Evolutionary conservation across 2,888 invertebrate genomes (phyloP).

Genomic region (Andrena haemorrhoa): DNA sequence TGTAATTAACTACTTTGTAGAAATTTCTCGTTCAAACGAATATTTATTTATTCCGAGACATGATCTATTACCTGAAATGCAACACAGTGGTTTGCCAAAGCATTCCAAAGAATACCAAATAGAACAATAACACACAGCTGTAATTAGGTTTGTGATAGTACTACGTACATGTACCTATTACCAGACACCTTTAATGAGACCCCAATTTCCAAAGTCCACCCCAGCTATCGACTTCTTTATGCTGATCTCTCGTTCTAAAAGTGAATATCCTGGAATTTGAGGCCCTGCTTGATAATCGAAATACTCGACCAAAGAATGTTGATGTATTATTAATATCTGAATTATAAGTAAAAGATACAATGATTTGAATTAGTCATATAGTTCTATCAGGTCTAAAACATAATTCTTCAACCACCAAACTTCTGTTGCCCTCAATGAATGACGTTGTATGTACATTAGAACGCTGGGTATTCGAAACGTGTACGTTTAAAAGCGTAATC

Average conservation of each 20-base stretch:
- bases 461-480: background rate
- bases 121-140: background rate
- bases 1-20: no score
- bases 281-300: no score
- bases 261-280: background rate
- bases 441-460: background rate
- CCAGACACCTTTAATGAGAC: background rate
- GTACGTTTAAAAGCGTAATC: background rate
- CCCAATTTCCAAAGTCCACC: background rate
- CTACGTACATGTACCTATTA: background rate
- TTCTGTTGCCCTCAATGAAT: background rate
- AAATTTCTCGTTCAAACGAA: no score
- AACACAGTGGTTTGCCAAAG: no score
- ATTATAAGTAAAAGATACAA: no score
- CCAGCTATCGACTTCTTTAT: background rate
- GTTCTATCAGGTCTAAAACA: background rate
- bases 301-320: no score
- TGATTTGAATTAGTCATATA: background rate
- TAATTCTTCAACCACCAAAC: background rate
- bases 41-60: no score
- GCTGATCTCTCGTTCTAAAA: background rate
- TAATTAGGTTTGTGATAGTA: background rate
- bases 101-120: no score
- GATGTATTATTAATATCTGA: no score
- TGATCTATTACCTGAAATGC: no score